Evolutionary conservation across 2,888 invertebrate genomes (phyloP), one percentile per base, ranked within the genome.

Genomic region (Proisotoma minuta): DNA sequence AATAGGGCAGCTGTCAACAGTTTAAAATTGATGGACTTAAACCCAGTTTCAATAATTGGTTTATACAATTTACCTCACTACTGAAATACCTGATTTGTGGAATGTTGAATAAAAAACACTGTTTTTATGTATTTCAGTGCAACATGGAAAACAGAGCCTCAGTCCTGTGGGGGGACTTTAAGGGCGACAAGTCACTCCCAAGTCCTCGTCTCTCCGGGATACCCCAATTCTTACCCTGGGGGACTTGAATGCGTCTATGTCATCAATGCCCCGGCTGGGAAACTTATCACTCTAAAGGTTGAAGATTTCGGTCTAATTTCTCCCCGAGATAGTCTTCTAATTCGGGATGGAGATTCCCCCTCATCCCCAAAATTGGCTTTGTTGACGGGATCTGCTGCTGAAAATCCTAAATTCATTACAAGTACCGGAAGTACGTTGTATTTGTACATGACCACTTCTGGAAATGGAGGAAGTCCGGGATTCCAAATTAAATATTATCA

Each of bases 201-300:
- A 81, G 84, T 89, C 2, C 81, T 97, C 56, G 88, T 87, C 18
- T 94, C 94, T 49, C 93, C 96, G 59, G 91, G 92, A 60, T 95
- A 92, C 79, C 96, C 96, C 0, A 88, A 88, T 74, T 87, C 88
- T 73, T 95, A 95, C 79, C 94, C 96, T 0, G 94, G 95, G 57
- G 96, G 96, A n/a, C 81, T 95, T 67, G 97, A 97, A 81, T 96
- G 96, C 74, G 84, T 94, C 57, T 97, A 96, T 79, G 87, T 91
- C 52, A 87, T 98, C 68, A 88, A 88, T 76, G 89, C 97, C 1
- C 91, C 93, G 76, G 85, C 89, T 28, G 95, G 94, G 49, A 85
- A 91, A 77, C 90, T 96, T 65, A 89, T 98, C 68, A 94, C 96
- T 1, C 80, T 98, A 54, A 93, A 95, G 79, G 85, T 92, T 58